These are phyloP conservation scores for Hartigia nigra DNA, from an alignment of 2,888 invertebrate genomes.

Conservation along the genomic window DNA sequence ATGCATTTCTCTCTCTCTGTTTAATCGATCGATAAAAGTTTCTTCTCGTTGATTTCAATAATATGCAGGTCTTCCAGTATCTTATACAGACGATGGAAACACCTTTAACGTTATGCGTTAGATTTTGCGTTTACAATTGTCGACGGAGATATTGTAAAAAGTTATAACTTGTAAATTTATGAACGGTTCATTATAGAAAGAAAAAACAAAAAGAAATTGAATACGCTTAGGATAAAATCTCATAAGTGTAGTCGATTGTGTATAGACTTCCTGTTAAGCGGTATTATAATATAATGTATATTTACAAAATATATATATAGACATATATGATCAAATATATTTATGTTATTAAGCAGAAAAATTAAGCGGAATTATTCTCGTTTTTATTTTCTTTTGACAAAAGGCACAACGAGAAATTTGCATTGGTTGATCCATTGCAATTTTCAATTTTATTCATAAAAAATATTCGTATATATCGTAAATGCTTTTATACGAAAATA, in stretches of 20 bases:
- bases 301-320: neutral
- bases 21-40: conserved; percentile 7
- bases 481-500: too few species aligned
- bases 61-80: neutral
- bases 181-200: neutral
- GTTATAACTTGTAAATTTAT: neutral
- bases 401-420: neutral
- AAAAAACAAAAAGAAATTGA: neutral
- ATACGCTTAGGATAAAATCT: neutral
- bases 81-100: neutral
- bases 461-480: too few species aligned
- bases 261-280: neutral
- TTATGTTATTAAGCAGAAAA: neutral
- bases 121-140: neutral
- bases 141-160: neutral
- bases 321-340: neutral
- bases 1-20: conserved; percentile 10
- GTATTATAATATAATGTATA: neutral
- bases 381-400: neutral
- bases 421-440: neutral
- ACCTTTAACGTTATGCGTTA: neutral
- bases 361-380: too few species aligned
- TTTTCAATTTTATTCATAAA: too few species aligned
- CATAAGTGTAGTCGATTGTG: neutral
- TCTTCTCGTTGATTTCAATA: conserved; percentile 6